Percentiles rank a stretch among this genome's conserved stretches.
phyloP scores from a whole-genome alignment of 2,113 vertebrate genomes.

The Campylorhamphus procurvoides region DNA sequence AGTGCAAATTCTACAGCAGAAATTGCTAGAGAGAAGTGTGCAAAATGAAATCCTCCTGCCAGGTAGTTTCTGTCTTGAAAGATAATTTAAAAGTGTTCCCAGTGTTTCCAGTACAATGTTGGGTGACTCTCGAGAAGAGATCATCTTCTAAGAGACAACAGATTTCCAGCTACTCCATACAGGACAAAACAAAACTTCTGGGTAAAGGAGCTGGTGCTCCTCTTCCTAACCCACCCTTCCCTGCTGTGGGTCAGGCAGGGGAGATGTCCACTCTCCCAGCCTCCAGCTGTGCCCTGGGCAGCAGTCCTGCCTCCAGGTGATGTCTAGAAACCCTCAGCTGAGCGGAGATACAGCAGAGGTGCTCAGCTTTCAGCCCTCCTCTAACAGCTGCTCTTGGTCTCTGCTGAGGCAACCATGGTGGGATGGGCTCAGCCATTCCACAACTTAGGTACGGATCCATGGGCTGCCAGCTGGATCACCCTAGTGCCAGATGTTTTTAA shows the following conservation, averaged over 20 bases:
- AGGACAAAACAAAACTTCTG: not conserved
- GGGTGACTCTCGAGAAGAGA: not conserved
- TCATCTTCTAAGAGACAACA: not conserved
- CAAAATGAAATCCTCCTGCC: not conserved
- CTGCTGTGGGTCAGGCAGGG: not conserved
- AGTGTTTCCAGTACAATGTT: not conserved
- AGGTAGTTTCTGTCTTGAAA: not conserved
- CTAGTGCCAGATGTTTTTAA: constrained; percentile 44
- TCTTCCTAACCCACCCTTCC: not conserved
- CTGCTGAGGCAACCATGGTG: not conserved
- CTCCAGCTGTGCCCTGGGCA: not conserved
- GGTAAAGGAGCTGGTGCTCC: not conserved
- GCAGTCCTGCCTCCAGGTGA: not conserved
- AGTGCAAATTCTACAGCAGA: not conserved
- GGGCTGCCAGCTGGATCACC: constrained; percentile 44
- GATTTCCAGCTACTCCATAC: not conserved
- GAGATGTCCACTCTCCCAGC: not conserved
- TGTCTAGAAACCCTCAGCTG: not conserved
- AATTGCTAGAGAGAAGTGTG: not conserved
- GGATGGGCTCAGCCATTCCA: not conserved
- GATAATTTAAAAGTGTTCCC: not conserved
- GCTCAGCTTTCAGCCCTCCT: not conserved
- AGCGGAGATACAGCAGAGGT: not conserved
- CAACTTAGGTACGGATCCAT: not conserved
- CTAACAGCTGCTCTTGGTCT: not conserved